These are phyloP conservation scores for Aphaenogaster floridana DNA, from an alignment of 1,140 invertebrate species.

Conservation along the genomic window DNA sequence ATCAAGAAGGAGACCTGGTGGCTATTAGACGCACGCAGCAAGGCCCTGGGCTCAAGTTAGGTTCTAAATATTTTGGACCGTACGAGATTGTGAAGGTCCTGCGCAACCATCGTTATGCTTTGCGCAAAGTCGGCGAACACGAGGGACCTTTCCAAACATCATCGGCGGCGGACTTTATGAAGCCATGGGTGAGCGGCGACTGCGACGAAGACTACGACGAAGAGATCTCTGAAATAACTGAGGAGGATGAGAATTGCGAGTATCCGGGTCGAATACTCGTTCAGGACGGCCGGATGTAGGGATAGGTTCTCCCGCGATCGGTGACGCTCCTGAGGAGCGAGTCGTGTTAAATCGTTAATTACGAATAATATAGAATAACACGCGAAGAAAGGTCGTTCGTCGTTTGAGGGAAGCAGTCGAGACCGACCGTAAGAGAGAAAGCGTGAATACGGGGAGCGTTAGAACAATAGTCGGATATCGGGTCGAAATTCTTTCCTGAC, in stretches of 20 bases:
- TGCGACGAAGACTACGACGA: not conserved
- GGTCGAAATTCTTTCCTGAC: too few relatives aligned
- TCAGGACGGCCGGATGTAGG: constrained; percentile 1
- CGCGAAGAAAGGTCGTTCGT: too few relatives aligned
- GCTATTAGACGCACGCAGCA: not conserved
- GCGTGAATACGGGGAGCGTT: too few relatives aligned
- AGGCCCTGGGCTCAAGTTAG: not conserved
- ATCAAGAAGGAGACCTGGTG: not conserved
- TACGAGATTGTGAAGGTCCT: not conserved
- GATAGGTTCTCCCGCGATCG: too few relatives aligned
- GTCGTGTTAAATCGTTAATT: too few relatives aligned
- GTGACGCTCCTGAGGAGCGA: too few relatives aligned
- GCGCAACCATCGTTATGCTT: not conserved
- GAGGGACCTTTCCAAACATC: not conserved
- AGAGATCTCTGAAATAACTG: too few relatives aligned
- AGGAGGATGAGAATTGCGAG: not conserved
- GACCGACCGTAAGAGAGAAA: too few relatives aligned
- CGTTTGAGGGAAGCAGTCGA: too few relatives aligned
- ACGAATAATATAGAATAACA: too few relatives aligned
- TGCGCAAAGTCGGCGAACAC: not conserved
- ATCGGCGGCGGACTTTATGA: not conserved
- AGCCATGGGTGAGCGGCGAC: not conserved
- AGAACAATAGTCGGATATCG: too few relatives aligned
- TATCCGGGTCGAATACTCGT: not conserved
- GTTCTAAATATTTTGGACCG: not conserved